A percentile compares a stretch with the other conserved stretches of the same genome.
These are phyloP conservation scores for Laticauda colubrina DNA, from an alignment of 2,113 vertebrate genomes.

Conservation along the genomic window DNA sequence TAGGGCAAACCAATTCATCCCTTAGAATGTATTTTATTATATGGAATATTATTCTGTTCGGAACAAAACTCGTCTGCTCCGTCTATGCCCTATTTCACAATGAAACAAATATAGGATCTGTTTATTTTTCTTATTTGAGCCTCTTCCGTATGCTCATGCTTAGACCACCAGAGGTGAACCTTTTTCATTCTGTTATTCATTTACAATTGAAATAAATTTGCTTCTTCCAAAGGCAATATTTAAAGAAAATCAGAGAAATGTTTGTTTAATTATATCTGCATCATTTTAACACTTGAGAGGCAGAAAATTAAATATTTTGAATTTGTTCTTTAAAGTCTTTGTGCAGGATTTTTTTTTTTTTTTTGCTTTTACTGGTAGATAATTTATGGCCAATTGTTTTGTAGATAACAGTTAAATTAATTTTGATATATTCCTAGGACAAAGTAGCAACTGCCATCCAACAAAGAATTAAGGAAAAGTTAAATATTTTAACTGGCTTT, in stretches of 20 bases:
- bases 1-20: neutral
- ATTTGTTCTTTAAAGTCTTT: neutral
- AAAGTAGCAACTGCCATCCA: neutral
- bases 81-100: neutral
- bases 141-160: neutral
- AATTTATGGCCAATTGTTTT: neutral
- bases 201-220: neutral
- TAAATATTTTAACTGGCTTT: neutral
- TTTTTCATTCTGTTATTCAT: neutral
- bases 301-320: neutral
- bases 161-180: slow-evolving; percentile 9
- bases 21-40: neutral
- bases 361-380: neutral
- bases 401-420: neutral
- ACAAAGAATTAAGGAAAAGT: neutral
- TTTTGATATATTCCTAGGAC: neutral
- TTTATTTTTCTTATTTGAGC: neutral
- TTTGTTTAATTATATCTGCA: neutral
- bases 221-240: neutral
- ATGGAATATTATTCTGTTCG: neutral
- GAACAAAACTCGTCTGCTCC: neutral
- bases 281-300: neutral
- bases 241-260: neutral
- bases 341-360: neutral
- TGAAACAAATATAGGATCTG: neutral